phyloP scores from a whole-genome alignment of 2,888 invertebrate species.

The Yponomeuta plumbellus region DNA sequence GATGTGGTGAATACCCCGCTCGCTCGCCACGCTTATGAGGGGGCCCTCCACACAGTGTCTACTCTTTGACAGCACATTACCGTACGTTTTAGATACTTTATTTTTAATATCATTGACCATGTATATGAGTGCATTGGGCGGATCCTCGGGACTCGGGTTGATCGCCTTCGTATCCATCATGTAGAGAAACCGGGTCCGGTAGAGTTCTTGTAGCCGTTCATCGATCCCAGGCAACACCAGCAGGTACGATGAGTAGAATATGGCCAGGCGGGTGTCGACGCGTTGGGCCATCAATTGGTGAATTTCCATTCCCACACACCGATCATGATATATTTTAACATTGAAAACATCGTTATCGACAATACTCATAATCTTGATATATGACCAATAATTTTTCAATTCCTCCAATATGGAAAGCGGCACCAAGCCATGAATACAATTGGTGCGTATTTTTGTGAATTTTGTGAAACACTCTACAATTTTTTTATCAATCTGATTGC shows the following conservation, averaged over 20 bases:
- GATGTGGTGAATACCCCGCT: neutral
- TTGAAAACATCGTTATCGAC: neutral
- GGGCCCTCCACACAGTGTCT: neutral
- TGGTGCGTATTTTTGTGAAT: neutral
- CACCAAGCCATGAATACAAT: neutral
- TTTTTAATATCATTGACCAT: neutral
- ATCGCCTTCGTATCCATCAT: neutral
- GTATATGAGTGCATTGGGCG: neutral
- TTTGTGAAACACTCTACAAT: neutral
- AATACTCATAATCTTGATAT: neutral
- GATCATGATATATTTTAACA: neutral
- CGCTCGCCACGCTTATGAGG: neutral
- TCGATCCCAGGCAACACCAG: neutral
- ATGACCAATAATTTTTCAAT: neutral
- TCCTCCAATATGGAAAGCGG: neutral
- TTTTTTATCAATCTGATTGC: neutral
- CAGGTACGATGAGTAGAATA: neutral
- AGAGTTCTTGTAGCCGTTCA: neutral
- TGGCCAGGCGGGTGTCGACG: neutral
- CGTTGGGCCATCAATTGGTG: neutral
- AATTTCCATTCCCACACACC: neutral
- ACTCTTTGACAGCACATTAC: neutral
- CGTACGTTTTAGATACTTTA: neutral
- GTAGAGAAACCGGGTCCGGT: slow-evolving; percentile 1
- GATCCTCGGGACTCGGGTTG: neutral